A percentile compares a stretch with the other conserved stretches of the same genome.
These are phyloP conservation scores for Drosophila oshimai DNA, from an alignment of 1,140 invertebrate species.

Conservation along the genomic window DNA sequence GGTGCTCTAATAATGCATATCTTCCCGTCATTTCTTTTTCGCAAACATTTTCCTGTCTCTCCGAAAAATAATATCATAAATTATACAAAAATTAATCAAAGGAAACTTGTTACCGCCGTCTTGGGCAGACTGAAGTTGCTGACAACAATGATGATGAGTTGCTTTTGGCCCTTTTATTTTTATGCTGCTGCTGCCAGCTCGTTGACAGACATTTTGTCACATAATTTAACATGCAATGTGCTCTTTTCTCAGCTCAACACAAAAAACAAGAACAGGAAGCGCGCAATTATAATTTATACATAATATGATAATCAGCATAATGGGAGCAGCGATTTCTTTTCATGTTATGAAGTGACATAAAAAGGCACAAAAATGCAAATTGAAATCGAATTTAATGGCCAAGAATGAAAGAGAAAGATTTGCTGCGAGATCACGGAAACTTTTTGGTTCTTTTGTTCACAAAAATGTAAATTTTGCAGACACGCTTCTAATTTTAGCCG, in stretches of 20 bases:
- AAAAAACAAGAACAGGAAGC: slow-evolving; percentile 56
- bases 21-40: not conserved
- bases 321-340: slow-evolving; percentile 22
- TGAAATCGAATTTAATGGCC: not conserved
- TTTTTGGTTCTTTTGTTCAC: slow-evolving; percentile 2
- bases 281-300: slow-evolving; percentile 65
- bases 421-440: slow-evolving; percentile 17
- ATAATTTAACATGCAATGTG: slow-evolving; percentile 72
- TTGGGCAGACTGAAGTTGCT: slow-evolving; percentile 12
- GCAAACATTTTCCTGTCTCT: slow-evolving; percentile 1
- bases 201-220: slow-evolving; percentile 80
- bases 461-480: slow-evolving; percentile 38
- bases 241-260: slow-evolving; percentile 12
- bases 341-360: slow-evolving; percentile 10
- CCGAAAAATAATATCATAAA: slow-evolving; percentile 51
- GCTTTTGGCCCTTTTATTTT: slow-evolving; percentile 45
- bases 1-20: not conserved
- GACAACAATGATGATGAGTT: slow-evolving; percentile 50
- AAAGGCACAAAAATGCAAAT: slow-evolving; percentile 27
- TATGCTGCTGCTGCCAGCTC: slow-evolving; percentile 20
- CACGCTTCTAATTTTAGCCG: slow-evolving; percentile 16
- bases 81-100: slow-evolving; percentile 73
- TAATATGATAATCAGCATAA: slow-evolving; percentile 60
- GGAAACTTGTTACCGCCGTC: slow-evolving; percentile 48
- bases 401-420: slow-evolving; percentile 21